Base-by-base conservation (phyloP, 2,888 invertebrate genomes). In the Dasypogon diadema region DNA sequence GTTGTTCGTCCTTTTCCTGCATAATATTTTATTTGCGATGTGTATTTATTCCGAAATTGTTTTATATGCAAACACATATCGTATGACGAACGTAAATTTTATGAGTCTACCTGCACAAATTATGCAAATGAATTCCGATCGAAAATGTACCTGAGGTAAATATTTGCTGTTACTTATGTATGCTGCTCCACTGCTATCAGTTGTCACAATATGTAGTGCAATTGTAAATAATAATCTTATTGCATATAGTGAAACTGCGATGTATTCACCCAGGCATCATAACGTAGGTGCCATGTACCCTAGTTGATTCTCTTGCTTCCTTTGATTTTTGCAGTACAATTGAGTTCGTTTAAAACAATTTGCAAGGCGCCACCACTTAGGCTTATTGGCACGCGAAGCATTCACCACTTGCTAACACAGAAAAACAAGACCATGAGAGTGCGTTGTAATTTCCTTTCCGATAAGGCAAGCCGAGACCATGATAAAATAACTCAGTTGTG, bases 331-430 rank as follows among this genome's bases (percentile, higher is more conserved):
- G 42, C 42, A 42, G 2, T 12, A 12, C 8, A 42, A 12, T 12
- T 3, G 42, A 42, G 60, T 60, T 60, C 60, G 22, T 60, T 60
- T 60, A 60, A 60, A 60, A 37, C 37, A 60, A 60, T 60, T 60
- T 60, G 37, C 12, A 60, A 60, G 60, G 60, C 60, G 60, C 60
- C 60, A 60, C 60, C 60, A 60, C 60, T 60, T 60, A 60, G 42
- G 14, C 60, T 60, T 60, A 60, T 60, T 60, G 60, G 60, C 60
- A 60, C 60, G 60, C 60, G 60, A 21, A 37, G 21, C 37, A 42
- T 60, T 37, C 34, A 42, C 3, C 42, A 12, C n/a, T 12, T 42
- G 3, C n/a, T 3, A 42, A 6, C 8, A 12, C 37, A 37, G 4
- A 60, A 60, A 60, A 60, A 18, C 12, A 60, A 6, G 37, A 34